Evolutionary conservation across 2,797 vertebrate genomes (phyloP), one percentile per base, ranked within the genome.

Genomic region (Rhabdomys pumilio): DNA sequence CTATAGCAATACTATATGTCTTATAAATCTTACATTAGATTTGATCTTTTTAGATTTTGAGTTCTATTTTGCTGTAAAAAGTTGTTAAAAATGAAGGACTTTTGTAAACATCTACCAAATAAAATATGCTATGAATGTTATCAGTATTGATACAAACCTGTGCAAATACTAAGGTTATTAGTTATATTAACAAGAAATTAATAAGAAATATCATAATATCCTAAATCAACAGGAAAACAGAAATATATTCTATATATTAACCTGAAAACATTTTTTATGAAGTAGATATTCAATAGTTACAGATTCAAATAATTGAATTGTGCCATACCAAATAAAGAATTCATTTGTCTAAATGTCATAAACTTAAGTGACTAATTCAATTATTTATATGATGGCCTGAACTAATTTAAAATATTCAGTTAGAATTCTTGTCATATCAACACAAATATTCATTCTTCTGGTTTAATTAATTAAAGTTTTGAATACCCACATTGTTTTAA

Each of bases 381-480:
- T 93, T 14, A 90, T 75, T 38, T 67, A 80, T 15, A 29, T 73
- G 10, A 86, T 24, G 31, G 3, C 44, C 17, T 63, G 12, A 89
- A 55, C 76, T 47, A 96, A 34, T 61, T 97, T 96, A 31, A 24
- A 94, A 91, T 67, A 53, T 65, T 90, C 59, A 88, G 50, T 47
- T 89, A 93, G 12, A 89, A 44, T 12, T 5, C 47, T n/a, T 72
- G 22, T 87, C 31, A 34, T 26, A 83, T 82, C 87, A 95, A 96
- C 93, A 22, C 69, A 94, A 97, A 80, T 34, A 93, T 80, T 96
- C 63, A 97, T 73, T 31, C 20, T 96, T 97, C 91, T 90, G 69
- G 53, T 10, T 57, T 93, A 98, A 95, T 57, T 98, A 98, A 97
- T 98, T 97, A 96, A 97, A 96, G 72, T 73, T 86, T 97, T 97